Percentiles rank a stretch among this genome's conserved stretches.
Conservation (phyloP, 2,113 vertebrate species). For the Paracanthobrama guichenoti region DNA sequence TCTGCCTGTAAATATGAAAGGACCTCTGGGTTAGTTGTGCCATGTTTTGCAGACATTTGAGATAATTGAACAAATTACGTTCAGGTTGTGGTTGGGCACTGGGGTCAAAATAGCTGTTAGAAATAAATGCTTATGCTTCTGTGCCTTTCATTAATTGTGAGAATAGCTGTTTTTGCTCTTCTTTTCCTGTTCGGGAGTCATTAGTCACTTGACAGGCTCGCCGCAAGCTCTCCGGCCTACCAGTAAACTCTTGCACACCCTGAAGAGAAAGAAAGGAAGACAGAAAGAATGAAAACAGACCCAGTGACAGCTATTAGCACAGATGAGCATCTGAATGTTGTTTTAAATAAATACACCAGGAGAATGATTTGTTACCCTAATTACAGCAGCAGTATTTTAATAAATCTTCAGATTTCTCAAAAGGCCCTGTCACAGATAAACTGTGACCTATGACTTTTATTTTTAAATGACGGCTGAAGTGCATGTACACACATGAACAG, state of each 20-base stretch:
- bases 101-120: constrained; percentile 64
- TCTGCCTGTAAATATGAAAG: constrained; percentile 42
- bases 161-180: constrained; percentile 59
- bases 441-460: too few relatives aligned
- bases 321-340: neutral
- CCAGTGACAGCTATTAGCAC: neutral
- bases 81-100: constrained; percentile 58
- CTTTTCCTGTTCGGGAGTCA: constrained; percentile 56
- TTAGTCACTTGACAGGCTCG: constrained; percentile 61
- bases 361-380: constrained; percentile 19
- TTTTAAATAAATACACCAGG: constrained; percentile 16
- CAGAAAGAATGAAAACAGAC: constrained; percentile 47
- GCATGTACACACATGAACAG: too few relatives aligned
- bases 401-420: constrained; percentile 16
- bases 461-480: too few relatives aligned
- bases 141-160: constrained; percentile 49
- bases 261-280: constrained; percentile 55
- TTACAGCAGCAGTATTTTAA: neutral
- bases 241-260: constrained; percentile 57
- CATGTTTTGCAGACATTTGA: constrained; percentile 65
- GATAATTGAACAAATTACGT: constrained; percentile 73
- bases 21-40: constrained; percentile 59
- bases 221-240: constrained; percentile 53
- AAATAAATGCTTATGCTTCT: constrained; percentile 54
- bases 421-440: neutral